Percentiles rank a stretch among this genome's conserved stretches.
Conservation (phyloP, 2,888 invertebrate species). For the Eupithecia pulchellata region DNA sequence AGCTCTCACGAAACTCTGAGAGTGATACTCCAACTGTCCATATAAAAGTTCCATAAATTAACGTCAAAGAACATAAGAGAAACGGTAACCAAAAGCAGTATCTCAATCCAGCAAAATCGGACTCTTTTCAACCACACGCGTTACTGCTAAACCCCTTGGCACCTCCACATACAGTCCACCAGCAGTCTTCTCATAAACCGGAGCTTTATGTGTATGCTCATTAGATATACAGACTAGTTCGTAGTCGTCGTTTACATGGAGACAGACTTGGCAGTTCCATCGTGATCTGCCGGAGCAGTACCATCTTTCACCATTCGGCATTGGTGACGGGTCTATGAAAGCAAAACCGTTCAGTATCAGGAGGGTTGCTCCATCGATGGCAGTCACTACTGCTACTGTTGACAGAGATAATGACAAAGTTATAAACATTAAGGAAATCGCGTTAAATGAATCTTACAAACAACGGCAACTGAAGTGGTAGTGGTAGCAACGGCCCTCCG, state of each 20-base stretch:
- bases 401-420: constrained; percentile 44
- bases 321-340: constrained; percentile 75
- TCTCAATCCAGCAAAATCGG: constrained; percentile 24
- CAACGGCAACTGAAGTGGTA: not conserved
- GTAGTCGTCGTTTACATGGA: constrained; percentile 79
- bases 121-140: constrained; percentile 14
- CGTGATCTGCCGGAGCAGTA: constrained; percentile 73
- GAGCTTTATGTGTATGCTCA: constrained; percentile 71
- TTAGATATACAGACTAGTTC: constrained; percentile 75
- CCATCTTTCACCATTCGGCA: constrained; percentile 77
- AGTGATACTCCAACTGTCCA: not conserved
- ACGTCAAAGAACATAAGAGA: not conserved
- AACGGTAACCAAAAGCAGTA: not conserved
- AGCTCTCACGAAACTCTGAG: not conserved
- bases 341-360: constrained; percentile 78
- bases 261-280: constrained; percentile 73
- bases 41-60: not conserved
- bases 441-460: not conserved
- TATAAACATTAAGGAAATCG: not conserved
- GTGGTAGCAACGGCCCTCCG: no score
- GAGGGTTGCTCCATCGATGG: constrained; percentile 75
- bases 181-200: constrained; percentile 68
- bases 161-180: constrained; percentile 69
- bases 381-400: constrained; percentile 79
- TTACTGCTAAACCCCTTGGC: constrained; percentile 28